These are phyloP conservation scores for Andrena flavipes DNA, from an alignment of 2,888 invertebrate species.

Conservation along the genomic window DNA sequence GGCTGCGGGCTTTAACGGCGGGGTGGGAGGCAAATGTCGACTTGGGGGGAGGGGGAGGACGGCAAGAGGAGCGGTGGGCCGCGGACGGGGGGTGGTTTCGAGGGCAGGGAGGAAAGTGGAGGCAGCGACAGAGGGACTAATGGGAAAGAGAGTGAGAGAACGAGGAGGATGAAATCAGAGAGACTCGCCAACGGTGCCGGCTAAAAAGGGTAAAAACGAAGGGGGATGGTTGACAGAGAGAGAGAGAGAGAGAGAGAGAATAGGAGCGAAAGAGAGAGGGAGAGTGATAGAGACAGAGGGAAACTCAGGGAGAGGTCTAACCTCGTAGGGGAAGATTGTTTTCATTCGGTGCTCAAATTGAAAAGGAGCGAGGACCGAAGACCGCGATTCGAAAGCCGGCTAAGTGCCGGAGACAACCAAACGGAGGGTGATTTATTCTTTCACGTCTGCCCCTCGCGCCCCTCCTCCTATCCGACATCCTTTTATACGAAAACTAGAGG, in stretches of 20 bases:
- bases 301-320: conserved; percentile 65
- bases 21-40: conserved; percentile 74
- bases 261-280: conserved; percentile 10
- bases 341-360: conserved; percentile 80
- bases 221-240: conserved; percentile 30
- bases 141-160: conserved; percentile 53
- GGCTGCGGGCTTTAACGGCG: conserved; percentile 70
- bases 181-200: conserved; percentile 58
- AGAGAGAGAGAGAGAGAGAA: conserved; percentile 22
- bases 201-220: conserved; percentile 60
- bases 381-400: conserved; percentile 70
- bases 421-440: conserved; percentile 69
- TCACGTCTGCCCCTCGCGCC: conserved; percentile 1
- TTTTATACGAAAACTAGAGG: conserved; percentile 37
- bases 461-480: conserved; percentile 17
- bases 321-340: conserved; percentile 79
- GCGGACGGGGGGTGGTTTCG: background rate
- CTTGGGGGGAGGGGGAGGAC: conserved; percentile 34
- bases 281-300: conserved; percentile 24
- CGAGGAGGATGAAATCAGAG: conserved; percentile 58
- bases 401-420: conserved; percentile 71
- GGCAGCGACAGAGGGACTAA: conserved; percentile 55
- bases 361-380: conserved; percentile 77
- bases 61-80: conserved; percentile 1
- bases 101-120: conserved; percentile 46